Percentiles rank a stretch among this genome's conserved stretches.
phyloP scores from a whole-genome alignment of 2,888 invertebrate genomes.

The Mesodorylaimus sp. region DNA sequence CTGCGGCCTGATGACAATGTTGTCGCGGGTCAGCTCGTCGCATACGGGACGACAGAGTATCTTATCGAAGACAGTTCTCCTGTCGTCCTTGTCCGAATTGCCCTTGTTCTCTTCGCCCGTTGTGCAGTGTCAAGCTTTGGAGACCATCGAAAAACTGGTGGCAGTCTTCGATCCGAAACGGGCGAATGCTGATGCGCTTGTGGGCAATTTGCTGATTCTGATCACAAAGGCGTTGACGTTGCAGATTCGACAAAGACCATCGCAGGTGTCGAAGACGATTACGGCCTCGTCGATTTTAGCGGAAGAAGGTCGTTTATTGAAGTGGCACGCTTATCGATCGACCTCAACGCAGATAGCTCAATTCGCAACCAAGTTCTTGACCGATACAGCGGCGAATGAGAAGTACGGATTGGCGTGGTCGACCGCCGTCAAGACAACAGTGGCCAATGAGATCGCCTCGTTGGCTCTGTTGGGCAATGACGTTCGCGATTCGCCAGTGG shows the following conservation, averaged over 20 bases:
- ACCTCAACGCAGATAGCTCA: constrained; percentile 18
- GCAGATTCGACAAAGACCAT: constrained; percentile 22
- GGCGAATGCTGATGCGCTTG: constrained; percentile 3
- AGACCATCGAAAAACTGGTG: constrained; percentile 18
- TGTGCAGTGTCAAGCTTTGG: constrained; percentile 23
- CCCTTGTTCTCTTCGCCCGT: constrained; percentile 23
- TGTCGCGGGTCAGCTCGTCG: constrained; percentile 31
- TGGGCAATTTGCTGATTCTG: constrained; percentile 21
- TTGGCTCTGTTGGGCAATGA: background rate
- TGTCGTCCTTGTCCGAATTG: constrained; percentile 21
- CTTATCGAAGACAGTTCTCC: constrained; percentile 11
- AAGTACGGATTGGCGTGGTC: constrained; percentile 17
- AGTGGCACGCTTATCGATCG: constrained; percentile 20
- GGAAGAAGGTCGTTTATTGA: background rate
- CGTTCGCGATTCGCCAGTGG: background rate
- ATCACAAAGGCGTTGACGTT: constrained; percentile 23
- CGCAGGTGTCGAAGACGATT: constrained; percentile 16
- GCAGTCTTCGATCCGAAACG: background rate
- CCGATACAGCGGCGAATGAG: constrained; percentile 11
- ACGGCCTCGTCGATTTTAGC: constrained; percentile 13
- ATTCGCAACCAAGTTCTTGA: constrained; percentile 12
- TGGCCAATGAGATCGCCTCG: background rate
- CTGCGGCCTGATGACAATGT: constrained; percentile 23
- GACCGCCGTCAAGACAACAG: constrained; percentile 14
- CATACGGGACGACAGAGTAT: background rate